phyloP scores from a whole-genome alignment of 1,140 invertebrate genomes.

The Hyles vespertilio region DNA sequence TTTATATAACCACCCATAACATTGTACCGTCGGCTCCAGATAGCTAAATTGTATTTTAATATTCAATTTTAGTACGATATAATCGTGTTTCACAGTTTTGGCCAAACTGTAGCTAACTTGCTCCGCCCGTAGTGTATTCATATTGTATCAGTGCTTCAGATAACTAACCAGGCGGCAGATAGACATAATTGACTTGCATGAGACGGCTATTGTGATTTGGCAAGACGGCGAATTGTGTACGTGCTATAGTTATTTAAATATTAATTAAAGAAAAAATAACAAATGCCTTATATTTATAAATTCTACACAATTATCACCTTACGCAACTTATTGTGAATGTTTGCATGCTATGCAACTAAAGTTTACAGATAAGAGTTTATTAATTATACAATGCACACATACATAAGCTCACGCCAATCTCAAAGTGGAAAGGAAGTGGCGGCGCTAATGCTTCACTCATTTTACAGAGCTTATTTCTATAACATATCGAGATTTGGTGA shows the following conservation, averaged over 20 bases:
- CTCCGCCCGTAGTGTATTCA: conserved; percentile 44
- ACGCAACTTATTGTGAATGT: too few species aligned
- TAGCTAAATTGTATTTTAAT: conserved; percentile 47
- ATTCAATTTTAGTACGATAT: conserved; percentile 44
- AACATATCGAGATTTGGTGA: too few species aligned
- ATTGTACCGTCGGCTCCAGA: conserved; percentile 25
- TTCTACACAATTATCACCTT: too few species aligned
- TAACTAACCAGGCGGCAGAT: conserved; percentile 61
- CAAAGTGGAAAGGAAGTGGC: too few species aligned
- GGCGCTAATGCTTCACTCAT: too few species aligned
- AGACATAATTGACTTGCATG: conserved; percentile 69
- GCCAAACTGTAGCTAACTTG: conserved; percentile 37
- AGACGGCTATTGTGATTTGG: conserved; percentile 62
- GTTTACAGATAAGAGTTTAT: too few species aligned
- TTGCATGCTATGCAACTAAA: too few species aligned
- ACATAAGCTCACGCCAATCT: too few species aligned
- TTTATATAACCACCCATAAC: not conserved
- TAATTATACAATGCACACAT: too few species aligned
- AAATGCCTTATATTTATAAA: too few species aligned
- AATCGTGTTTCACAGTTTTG: conserved; percentile 57
- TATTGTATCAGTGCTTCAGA: conserved; percentile 55
- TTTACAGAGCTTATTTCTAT: too few species aligned
- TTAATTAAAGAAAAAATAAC: too few species aligned
- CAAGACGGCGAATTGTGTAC: conserved; percentile 18
- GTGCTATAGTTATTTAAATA: conserved; percentile 14